These are phyloP conservation scores for Neopelma chrysocephalum DNA, from an alignment of 2,797 vertebrate genomes.

Conservation along the genomic window DNA sequence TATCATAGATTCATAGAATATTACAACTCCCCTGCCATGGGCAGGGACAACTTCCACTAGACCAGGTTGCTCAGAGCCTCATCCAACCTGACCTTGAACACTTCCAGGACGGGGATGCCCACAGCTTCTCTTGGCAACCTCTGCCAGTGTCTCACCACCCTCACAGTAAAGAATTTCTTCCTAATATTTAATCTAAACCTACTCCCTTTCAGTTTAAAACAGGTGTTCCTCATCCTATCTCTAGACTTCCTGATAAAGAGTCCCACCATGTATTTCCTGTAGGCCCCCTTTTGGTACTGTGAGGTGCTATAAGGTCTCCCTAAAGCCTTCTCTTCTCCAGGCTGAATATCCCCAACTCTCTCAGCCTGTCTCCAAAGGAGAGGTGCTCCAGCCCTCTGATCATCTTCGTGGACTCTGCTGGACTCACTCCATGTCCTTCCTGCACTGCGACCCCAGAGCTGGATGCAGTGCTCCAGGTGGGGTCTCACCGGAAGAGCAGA, in stretches of 20 bases:
- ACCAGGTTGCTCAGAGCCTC: neutral
- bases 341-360: neutral
- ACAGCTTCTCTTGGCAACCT: neutral
- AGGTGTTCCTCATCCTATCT: neutral
- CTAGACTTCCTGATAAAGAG: neutral
- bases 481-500: neutral
- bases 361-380: neutral
- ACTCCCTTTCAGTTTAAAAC: neutral
- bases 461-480: neutral
- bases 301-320: neutral
- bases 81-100: neutral
- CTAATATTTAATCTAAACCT: neutral
- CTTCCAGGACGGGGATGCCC: fast-evolving
- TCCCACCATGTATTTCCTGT: neutral
- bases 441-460: neutral
- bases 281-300: neutral
- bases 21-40: neutral
- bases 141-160: neutral
- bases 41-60: neutral
- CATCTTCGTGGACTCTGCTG: neutral
- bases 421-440: neutral
- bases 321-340: neutral
- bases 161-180: neutral
- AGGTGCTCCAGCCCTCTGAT: neutral
- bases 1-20: too few relatives aligned